Evolutionary conservation across 2,888 invertebrate genomes (phyloP), one percentile per base, ranked within the genome.

Genomic region (Pterostichus niger): DNA sequence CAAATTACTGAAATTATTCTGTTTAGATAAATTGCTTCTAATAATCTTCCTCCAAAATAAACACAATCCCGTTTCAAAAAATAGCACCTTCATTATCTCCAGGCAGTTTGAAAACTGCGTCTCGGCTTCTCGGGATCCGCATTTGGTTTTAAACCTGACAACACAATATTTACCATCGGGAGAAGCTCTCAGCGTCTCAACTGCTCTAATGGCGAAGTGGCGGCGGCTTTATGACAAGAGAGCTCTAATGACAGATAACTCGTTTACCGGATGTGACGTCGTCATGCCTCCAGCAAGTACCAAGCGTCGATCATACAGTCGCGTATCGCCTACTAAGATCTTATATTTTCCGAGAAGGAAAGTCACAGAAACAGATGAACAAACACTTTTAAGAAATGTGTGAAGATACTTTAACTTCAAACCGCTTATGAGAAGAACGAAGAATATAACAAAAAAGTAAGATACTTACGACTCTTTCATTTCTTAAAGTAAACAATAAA

Each of bases 221-320:
- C 35, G 35, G 40, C 10, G 68, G 44, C 44, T 44, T 71, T 44
- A 71, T 44, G 68, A 71, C 68, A 71, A 44, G 68, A 71, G 68
- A 71, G 33, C 61, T 56, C 79, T 79, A 79, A 79, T 79, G 79
- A 64, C 46, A 64, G 79, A 79, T 79, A 79, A 79, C 79, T 79
- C 61, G 64, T 40, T 79, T 79, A 79, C 17, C 79, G 40, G 61
- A 77, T 54, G 35, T 56, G 56, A 78, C 78, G 78, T 78, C 56
- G 59, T 33, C 44, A 59, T n/a, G 73, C 46, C 73, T 17, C 24
- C n/a, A 73, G 73, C 46, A 73, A 73, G 73, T 46, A 73, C 13
- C 73, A 24, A 7, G 31, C 24, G 24, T 11, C 33, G 33, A 75
- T 75, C 56, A 56, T 6, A 49, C 49, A 4, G 40, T 40, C 40